Base-by-base conservation (phyloP, 2,113 vertebrate genomes). In the Mustela lutreola region DNA sequence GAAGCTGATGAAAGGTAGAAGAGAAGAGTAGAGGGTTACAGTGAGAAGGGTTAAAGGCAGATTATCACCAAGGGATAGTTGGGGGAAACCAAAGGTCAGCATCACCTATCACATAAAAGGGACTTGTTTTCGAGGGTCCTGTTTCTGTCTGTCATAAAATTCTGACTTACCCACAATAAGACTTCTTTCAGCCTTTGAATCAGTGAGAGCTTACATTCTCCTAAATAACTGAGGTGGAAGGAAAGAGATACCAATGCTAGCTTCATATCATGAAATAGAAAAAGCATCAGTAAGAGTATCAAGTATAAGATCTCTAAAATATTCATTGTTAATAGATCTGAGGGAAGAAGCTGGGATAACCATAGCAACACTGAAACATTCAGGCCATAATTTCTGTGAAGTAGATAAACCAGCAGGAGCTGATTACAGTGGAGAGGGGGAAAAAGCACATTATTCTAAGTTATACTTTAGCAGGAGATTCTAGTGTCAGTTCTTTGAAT, bases 301-400 rank as follows among this genome's bases (percentile, higher is more conserved):
- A 76, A 89, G 36, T 53, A 96, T 36, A 89, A 89, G 53, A 92
- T 88, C 90, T 97, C 48, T 97, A 95, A 97, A 97, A 92, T 96
- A 95, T 88, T 97, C 87, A 94, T 73, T 94, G 73, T 89, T 94
- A 96, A 90, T 65, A 92, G 76, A 93, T 63, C 24, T 62, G 76
- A 87, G n/a, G 56, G 45, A 96, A 97, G 86, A 92, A 91, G 70
- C 86, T 92, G 36, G 24, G 70, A 94, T 96, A 97, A 94, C 95
- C 94, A 97, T 91, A 94, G 96, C 89, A 98, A 96, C 97, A 78
- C 73, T 82, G 70, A 94, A 90, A 81, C 36, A 76, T 7, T 28
- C n/a, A 83, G 93, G 62, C 56, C 33, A 76, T 78, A 80, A 88
- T 89, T 92, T 79, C 60, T 95, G 39, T 84, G 87, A 97, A 97